Conservation (phyloP, 2,113 vertebrate genomes). For the Serilophus lunatus region DNA sequence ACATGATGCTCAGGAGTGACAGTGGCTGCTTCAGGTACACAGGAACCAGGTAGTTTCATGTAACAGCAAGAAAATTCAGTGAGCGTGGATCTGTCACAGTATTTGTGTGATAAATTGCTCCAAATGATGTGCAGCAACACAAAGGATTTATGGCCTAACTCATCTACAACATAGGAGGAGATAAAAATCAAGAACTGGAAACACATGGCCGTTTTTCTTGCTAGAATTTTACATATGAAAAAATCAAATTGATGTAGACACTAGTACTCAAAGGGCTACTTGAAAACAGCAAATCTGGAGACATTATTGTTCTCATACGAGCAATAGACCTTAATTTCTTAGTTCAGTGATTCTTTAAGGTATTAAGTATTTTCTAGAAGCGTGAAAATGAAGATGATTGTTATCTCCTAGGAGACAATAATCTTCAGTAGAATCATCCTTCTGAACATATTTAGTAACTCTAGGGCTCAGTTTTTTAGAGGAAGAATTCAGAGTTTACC, state of each 20-base stretch:
- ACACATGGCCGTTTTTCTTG: not conserved
- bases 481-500: not conserved
- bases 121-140: not conserved
- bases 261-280: not conserved
- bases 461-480: not conserved
- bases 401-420: slow-evolving; percentile 27
- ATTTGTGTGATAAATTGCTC: not conserved
- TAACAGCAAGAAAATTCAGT: not conserved
- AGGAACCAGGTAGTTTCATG: not conserved
- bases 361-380: not conserved
- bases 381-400: not conserved
- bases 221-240: not conserved
- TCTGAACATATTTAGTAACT: not conserved
- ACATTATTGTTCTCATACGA: not conserved
- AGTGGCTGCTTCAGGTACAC: not conserved
- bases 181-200: not conserved
- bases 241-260: not conserved
- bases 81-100: not conserved
- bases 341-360: not conserved
- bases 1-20: not conserved
- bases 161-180: not conserved
- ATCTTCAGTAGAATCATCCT: not conserved
- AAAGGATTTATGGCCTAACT: not conserved
- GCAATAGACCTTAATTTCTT: slow-evolving; percentile 12
- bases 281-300: not conserved